Evolutionary conservation across 2,797 vertebrate genomes (phyloP), one percentile per base, ranked within the genome.

Genomic region (Hypotaenidia philippensis): DNA sequence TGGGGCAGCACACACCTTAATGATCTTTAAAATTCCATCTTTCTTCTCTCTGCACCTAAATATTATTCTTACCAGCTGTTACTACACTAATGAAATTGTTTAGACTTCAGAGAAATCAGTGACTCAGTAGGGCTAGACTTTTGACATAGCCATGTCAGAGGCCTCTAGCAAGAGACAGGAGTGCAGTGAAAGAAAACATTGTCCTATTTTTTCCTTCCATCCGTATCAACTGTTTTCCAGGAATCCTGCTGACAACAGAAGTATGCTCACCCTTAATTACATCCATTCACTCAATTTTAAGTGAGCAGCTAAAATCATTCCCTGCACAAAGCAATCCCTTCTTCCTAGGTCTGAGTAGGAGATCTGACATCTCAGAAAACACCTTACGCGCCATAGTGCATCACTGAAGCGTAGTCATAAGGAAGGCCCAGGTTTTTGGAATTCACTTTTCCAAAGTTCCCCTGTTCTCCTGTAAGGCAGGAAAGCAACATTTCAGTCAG

Each of bases 331-430:
- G 29, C 25, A 93, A n/a, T 57, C 88, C 23, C 18, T 50, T 86
- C 50, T 82, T 79, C 56, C 60, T 65, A 79, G 31, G 26, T 34
- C 34, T 68, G 31, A 89, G 63, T 57, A 61, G 72, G 60, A 22
- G 34, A 25, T 47, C 68, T 57, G 47, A 20, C 20, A 49, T 16
- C 17, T 50, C 36, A 4, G 36, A 57, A 34, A 83, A 53, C 34
- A 70, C 79, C 98, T 97, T 98, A 99, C 99, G 97, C 98, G 79
- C 99, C 99, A 75, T 98, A 99, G 96, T 99, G 99, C 99, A 99
- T 99, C 92, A 99, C 98, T 63, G 99, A 99, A 61, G 97, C 70
- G 41, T 98, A 99, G 95, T 99, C 99, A 84, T 99, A 99, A 1
- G 98, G 98, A 27, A 98, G 97, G 78, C 97, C 95, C 96, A 99